Percentiles rank a stretch among this genome's conserved stretches.
Conservation (phyloP, 2,888 invertebrate species). For the Tipula unca region DNA sequence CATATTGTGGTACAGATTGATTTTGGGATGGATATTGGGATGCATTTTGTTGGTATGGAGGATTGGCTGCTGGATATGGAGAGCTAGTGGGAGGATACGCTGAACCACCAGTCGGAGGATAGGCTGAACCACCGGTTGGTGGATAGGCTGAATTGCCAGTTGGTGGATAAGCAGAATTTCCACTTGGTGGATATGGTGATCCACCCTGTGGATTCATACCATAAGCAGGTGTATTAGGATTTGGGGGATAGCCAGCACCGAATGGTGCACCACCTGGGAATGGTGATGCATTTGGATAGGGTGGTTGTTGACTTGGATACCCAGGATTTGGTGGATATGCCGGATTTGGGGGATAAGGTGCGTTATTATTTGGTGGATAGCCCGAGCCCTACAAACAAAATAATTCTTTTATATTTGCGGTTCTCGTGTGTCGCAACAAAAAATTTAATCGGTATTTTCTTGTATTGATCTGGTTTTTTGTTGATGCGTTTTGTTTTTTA, state of each 20-base stretch:
- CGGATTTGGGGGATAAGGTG: conserved; percentile 20
- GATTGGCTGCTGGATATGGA: not conserved
- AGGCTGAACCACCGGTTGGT: not conserved
- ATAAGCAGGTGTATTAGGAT: not conserved
- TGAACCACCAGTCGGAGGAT: not conserved
- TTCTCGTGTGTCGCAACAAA: not conserved
- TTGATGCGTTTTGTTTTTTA: not conserved
- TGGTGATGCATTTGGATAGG: conserved; percentile 17
- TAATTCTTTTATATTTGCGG: not conserved
- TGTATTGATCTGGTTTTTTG: not conserved
- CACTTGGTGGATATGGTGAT: not conserved
- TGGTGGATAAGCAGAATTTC: not conserved
- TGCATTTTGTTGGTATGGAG: conserved; percentile 21
- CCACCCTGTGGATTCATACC: conserved; percentile 15
- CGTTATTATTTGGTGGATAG: conserved; percentile 21
- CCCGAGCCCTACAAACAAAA: conserved; percentile 19
- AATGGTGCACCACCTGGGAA: conserved; percentile 18
- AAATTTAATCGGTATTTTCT: not conserved
- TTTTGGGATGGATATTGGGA: not conserved
- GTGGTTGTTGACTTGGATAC: conserved; percentile 1
- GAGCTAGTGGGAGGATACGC: not conserved
- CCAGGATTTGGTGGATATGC: conserved; percentile 1
- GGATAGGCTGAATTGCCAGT: not conserved
- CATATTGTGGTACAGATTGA: not conserved
- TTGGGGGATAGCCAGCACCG: conserved; percentile 21